Conservation (phyloP, 1,140 invertebrate genomes). For the Meloidogyne chitwoodi region DNA sequence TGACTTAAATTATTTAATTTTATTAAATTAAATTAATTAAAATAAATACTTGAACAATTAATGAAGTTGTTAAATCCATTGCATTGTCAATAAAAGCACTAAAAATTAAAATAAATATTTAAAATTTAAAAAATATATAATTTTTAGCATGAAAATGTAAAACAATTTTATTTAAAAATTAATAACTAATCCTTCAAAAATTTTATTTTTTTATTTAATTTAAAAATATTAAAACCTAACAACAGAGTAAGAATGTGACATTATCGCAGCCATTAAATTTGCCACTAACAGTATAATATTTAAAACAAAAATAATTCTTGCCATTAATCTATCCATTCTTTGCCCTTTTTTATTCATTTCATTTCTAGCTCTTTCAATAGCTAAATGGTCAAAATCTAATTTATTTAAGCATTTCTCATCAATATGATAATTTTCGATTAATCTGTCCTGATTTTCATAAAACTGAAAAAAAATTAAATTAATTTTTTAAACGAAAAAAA, state of each 20-base stretch:
- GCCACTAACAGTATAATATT: conserved; percentile 37
- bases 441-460: conserved; percentile 33
- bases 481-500: neutral
- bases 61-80: conserved; percentile 34
- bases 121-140: neutral
- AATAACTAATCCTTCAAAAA: too few species aligned
- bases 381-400: conserved; percentile 13
- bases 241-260: conserved; percentile 46
- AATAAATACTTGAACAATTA: conserved; percentile 1
- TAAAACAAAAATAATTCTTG: conserved; percentile 32
- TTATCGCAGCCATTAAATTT: conserved; percentile 39
- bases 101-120: conserved; percentile 9
- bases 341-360: conserved; percentile 9
- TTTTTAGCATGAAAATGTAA: too few species aligned
- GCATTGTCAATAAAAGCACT: conserved; percentile 46
- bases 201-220: too few species aligned
- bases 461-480: conserved; percentile 25
- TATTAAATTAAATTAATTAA: neutral
- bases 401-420: conserved; percentile 23
- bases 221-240: conserved; percentile 32
- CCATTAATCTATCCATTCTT: conserved; percentile 26
- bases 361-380: neutral
- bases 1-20: neutral
- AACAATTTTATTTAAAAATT: too few species aligned
- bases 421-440: conserved; percentile 27